Base-by-base conservation (phyloP, 1,140 invertebrate genomes). In the Paralvinella palmiformis region DNA sequence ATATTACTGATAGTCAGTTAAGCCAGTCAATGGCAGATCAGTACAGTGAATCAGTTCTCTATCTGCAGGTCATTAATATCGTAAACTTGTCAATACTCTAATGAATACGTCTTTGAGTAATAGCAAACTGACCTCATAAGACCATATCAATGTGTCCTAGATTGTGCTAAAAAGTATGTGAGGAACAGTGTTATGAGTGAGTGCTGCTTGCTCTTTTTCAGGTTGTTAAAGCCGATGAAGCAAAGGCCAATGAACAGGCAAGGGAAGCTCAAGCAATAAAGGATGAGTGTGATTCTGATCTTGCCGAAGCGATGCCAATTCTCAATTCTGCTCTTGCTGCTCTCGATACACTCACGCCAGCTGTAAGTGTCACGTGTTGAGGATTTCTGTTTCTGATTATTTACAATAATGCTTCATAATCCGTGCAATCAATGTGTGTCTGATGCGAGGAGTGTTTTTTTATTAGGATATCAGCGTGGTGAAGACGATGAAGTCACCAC, bases 151-250 rank as follows among this genome's bases (percentile, higher is more conserved):
- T n/a, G n/a, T n/a, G n/a, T n/a, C n/a, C n/a, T n/a, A n/a, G n/a
- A n/a, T n/a, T n/a, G n/a, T n/a, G n/a, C n/a, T n/a, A n/a, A n/a
- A n/a, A n/a, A n/a, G n/a, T n/a, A n/a, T n/a, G n/a, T n/a, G n/a
- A n/a, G n/a, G n/a, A n/a, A n/a, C n/a, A n/a, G n/a, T n/a, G n/a
- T n/a, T n/a, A n/a, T n/a, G 13, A 27, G 6, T 2, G 13, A 32
- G 17, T 57, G n/a, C 22, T 27, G 15, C 50, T 10, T 10, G 10
- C 7, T 10, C 48, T 64, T 22, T 60, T 59, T 32, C 29, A 80
- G 73, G 78, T 81, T 59, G 81, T 82, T 2, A 79, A 78, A 76
- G 77, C 73, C 45, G 81, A 82, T 64, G 81, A 82, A 58, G 77
- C 75, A 48, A 71, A 79, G 1, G 81, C 81, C 57, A 81, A 81